These are phyloP conservation scores for Chlorops oryzae DNA, from an alignment of 1,140 invertebrate genomes.

Conservation along the genomic window DNA sequence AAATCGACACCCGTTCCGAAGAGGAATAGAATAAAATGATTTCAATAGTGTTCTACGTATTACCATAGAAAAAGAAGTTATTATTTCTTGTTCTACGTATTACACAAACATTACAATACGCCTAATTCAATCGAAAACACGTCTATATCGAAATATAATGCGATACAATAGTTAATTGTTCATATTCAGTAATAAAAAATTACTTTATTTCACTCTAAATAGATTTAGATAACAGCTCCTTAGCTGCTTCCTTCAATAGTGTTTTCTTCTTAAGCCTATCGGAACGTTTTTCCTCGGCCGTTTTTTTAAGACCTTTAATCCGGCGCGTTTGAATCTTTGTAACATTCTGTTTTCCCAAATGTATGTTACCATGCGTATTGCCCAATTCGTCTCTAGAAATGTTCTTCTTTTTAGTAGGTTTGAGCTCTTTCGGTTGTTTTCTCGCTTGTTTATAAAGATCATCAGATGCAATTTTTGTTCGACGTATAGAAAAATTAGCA, in stretches of 20 bases:
- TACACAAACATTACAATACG: no score
- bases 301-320: conserved; percentile 85
- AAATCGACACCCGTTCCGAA: no score
- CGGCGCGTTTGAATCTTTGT: conserved; percentile 83
- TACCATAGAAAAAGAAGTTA: no score
- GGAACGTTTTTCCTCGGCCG: conserved; percentile 60
- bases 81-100: no score
- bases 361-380: conserved; percentile 82
- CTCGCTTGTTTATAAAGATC: conserved; percentile 85
- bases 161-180: no score
- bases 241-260: conserved; percentile 31
- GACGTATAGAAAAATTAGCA: conserved; percentile 77
- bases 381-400: conserved; percentile 80
- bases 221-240: conserved; percentile 25
- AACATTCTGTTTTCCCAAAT: conserved; percentile 86
- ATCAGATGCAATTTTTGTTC: conserved; percentile 83
- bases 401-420: conserved; percentile 85
- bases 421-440: conserved; percentile 76
- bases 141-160: no score
- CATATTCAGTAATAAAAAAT: no score
- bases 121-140: no score
- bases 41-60: no score
- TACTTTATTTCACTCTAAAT: no score
- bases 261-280: conserved; percentile 53
- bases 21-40: no score